These are phyloP conservation scores for Tigriopus japonicus DNA, from an alignment of 1,140 invertebrate species.

Conservation along the genomic window DNA sequence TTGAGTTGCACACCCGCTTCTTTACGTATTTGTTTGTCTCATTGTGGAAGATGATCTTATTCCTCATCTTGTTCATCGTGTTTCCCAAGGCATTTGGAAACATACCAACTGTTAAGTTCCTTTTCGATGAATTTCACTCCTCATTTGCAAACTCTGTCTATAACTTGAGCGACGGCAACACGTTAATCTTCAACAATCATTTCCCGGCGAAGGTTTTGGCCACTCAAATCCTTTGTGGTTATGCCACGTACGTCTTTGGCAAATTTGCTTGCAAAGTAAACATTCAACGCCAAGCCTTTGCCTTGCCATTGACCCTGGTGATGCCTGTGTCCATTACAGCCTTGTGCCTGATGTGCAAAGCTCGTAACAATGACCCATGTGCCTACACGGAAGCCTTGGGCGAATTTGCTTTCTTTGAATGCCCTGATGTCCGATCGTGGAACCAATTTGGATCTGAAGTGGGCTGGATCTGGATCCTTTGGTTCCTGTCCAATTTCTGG, in stretches of 20 bases:
- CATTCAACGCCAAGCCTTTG: conserved; percentile 87
- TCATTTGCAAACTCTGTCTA: too few species aligned
- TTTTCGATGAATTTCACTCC: too few species aligned
- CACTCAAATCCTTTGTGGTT: not conserved
- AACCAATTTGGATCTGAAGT: conserved; percentile 29
- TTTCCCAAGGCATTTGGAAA: conserved; percentile 19
- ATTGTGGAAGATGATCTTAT: conserved; percentile 23
- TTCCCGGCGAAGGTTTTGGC: not conserved
- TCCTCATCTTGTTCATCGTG: conserved; percentile 24
- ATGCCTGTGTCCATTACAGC: conserved; percentile 73
- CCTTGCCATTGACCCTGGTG: conserved; percentile 75
- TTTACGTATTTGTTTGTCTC: conserved; percentile 21
- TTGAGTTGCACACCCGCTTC: not conserved
- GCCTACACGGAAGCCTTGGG: conserved; percentile 45
- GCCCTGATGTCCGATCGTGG: conserved; percentile 31
- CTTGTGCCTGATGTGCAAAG: conserved; percentile 67
- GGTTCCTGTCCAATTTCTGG: conserved; percentile 87
- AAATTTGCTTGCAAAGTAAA: conserved; percentile 92
- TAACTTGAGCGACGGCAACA: too few species aligned
- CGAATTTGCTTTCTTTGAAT: conserved; percentile 72
- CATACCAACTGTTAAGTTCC: not conserved
- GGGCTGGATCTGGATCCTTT: conserved; percentile 76
- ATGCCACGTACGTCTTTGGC: conserved; percentile 21
- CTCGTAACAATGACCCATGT: conserved; percentile 63
- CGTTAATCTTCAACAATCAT: too few species aligned